Evolutionary conservation across 2,797 vertebrate genomes (phyloP).

Genomic region (Holocentrus rufus): DNA sequence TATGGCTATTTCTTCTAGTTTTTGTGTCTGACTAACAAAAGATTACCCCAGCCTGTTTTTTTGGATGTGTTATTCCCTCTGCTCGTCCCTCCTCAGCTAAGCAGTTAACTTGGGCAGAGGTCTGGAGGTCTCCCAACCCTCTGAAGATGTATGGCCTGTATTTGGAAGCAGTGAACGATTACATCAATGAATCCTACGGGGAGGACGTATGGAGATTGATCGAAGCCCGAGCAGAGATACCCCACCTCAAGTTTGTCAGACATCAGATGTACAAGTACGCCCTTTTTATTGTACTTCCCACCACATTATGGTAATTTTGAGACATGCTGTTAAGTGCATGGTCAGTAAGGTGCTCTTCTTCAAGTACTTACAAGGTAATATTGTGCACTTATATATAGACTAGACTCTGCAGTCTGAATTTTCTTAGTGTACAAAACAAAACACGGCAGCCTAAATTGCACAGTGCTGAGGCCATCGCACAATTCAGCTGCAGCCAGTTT

Average conservation of each 20-base stretch:
- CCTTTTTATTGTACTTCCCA: background rate
- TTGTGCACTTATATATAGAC: too few relatives aligned
- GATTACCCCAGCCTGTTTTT: background rate
- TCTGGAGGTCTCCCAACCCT: conserved; percentile 66
- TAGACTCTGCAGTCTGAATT: background rate
- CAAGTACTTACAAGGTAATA: too few relatives aligned
- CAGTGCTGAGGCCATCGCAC: too few relatives aligned
- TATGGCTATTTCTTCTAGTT: background rate
- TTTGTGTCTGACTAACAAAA: background rate
- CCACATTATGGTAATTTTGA: too few relatives aligned
- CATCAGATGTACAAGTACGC: conserved; percentile 85
- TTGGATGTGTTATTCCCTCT: background rate
- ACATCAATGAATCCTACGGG: conserved; percentile 84
- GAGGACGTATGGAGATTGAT: conserved; percentile 84
- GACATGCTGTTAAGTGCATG: too few relatives aligned
- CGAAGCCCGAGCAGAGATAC: conserved; percentile 83
- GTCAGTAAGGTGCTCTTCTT: too few relatives aligned
- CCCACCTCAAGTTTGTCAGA: conserved; percentile 83
- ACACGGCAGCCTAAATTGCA: background rate
- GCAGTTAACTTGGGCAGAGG: conserved; percentile 58
- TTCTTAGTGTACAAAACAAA: background rate
- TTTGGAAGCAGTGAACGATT: conserved; percentile 83
- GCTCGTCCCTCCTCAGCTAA: conserved; percentile 37
- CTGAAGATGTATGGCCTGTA: conserved; percentile 85
- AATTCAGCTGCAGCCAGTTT: too few relatives aligned